Percentiles rank a stretch among this genome's conserved stretches.
Evolutionary conservation across 2,113 vertebrate species (phyloP).

Genomic region (Corydoras sp.): DNA sequence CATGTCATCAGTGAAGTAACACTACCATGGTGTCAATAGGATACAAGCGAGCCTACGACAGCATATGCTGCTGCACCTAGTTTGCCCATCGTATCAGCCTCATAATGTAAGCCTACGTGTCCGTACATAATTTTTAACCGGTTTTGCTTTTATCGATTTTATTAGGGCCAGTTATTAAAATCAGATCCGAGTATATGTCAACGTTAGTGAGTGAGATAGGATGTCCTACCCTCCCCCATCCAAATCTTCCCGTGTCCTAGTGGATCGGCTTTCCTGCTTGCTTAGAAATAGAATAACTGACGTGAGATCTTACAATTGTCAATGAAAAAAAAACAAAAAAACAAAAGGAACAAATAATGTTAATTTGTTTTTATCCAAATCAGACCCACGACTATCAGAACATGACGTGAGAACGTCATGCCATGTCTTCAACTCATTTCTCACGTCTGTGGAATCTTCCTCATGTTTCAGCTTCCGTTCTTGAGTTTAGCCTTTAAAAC

Average conservation of each 20-base stretch:
- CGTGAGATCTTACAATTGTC: constrained; percentile 25
- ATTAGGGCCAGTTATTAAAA: constrained; percentile 28
- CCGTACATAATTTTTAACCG: neutral
- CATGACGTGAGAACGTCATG: no score
- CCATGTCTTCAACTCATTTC: no score
- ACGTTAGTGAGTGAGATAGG: constrained; percentile 30
- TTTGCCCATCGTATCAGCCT: constrained; percentile 16
- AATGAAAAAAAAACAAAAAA: constrained; percentile 13
- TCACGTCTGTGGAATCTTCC: no score
- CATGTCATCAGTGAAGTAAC: constrained; percentile 45
- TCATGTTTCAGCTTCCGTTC: no score
- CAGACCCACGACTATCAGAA: no score
- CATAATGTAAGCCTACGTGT: constrained; percentile 3
- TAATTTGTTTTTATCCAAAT: neutral
- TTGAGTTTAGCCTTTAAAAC: no score
- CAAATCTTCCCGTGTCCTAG: neutral
- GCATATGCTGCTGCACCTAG: no score
- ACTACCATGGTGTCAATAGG: constrained; percentile 18
- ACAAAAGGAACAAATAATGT: neutral
- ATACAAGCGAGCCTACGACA: constrained; percentile 38
- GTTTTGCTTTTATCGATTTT: constrained; percentile 17
- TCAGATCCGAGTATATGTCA: neutral
- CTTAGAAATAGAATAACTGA: constrained; percentile 26
- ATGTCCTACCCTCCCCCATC: neutral
- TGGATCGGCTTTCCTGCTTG: constrained; percentile 10